phyloP scores from a whole-genome alignment of 2,113 vertebrate species.

The Leptobrachium ailaonicum region DNA sequence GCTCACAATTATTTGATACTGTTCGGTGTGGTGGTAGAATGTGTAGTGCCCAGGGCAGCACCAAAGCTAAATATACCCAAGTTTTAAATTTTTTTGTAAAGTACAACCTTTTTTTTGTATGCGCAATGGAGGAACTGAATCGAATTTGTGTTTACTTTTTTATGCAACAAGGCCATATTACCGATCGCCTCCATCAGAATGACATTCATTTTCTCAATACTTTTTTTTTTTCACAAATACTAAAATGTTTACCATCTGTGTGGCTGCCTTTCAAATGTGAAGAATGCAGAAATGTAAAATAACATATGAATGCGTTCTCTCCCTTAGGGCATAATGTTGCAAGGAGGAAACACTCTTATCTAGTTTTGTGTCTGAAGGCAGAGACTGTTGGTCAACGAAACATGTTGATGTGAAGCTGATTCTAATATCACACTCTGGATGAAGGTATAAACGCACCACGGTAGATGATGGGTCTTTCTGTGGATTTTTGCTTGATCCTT shows the following conservation, averaged over 20 bases:
- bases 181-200: no score
- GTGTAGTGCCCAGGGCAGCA: no score
- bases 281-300: constrained; percentile 16
- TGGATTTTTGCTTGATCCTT: constrained; percentile 3
- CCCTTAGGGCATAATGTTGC: constrained; percentile 12
- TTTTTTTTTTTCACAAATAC: constrained; percentile 6
- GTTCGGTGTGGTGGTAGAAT: no score
- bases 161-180: no score
- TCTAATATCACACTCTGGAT: not conserved
- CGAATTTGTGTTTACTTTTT: not conserved
- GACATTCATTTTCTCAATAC: not conserved
- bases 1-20: no score
- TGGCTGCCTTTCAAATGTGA: not conserved
- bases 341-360: not conserved
- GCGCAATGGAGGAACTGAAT: no score
- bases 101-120: no score
- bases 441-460: not conserved
- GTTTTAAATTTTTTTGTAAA: no score
- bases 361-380: not conserved
- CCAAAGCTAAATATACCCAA: no score
- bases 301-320: not conserved
- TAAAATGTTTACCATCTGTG: constrained; percentile 6
- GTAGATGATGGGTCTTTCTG: not conserved
- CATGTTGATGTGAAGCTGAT: not conserved
- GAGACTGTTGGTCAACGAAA: not conserved